Conservation (phyloP, 1,140 invertebrate genomes). For the Lasaia peninsularis region DNA sequence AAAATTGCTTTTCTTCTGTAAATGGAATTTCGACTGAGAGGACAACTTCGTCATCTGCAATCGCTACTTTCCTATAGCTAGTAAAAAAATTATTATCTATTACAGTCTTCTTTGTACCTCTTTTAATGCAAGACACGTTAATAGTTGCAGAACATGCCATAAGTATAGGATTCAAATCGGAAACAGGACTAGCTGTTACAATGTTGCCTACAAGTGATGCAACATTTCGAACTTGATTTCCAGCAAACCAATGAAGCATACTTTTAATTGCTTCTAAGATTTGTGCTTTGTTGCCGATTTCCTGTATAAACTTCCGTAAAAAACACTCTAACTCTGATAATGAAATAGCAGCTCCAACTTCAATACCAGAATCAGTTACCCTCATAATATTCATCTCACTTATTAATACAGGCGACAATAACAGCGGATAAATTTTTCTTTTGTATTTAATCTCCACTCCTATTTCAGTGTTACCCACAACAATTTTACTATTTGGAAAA, state of each 20-base stretch:
- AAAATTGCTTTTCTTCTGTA: constrained; percentile 83
- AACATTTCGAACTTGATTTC: constrained; percentile 93
- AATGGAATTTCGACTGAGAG: constrained; percentile 83
- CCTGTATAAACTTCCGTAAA: too few relatives aligned
- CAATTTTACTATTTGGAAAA: too few relatives aligned
- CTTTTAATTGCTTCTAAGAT: constrained; percentile 85
- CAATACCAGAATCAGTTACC: constrained; percentile 79
- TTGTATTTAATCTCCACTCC: too few relatives aligned
- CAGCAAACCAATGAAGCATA: constrained; percentile 96
- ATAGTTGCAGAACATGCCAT: constrained; percentile 84
- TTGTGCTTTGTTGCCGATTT: too few relatives aligned
- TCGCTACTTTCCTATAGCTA: constrained; percentile 89
- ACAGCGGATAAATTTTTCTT: constrained; percentile 87
- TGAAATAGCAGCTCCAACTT: constrained; percentile 89
- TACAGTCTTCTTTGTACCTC: constrained; percentile 79
- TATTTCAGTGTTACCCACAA: too few relatives aligned
- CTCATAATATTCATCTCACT: constrained; percentile 81
- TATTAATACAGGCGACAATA: constrained; percentile 87
- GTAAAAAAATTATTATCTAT: constrained; percentile 93
- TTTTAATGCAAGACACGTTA: constrained; percentile 69
- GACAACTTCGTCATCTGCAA: constrained; percentile 88
- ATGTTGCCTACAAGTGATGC: constrained; percentile 94
- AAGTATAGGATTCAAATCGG: constrained; percentile 95
- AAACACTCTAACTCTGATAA: constrained; percentile 84
- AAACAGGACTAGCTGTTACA: constrained; percentile 96